These are phyloP conservation scores for Verasper variegatus DNA, from an alignment of 2,113 vertebrate species.

Conservation along the genomic window DNA sequence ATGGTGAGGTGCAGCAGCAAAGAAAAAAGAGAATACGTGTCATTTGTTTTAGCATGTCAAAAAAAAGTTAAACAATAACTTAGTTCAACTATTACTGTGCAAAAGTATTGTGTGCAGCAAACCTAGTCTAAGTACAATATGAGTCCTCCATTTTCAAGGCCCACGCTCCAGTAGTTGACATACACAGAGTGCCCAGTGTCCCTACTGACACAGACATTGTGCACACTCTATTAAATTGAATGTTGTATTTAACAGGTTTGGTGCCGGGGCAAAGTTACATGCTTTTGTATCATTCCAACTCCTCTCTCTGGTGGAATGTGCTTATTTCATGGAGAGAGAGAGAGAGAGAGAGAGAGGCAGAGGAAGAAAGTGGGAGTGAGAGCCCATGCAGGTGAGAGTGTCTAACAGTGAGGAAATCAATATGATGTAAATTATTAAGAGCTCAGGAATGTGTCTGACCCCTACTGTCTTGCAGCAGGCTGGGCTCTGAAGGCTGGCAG, in stretches of 20 bases:
- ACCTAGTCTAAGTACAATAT: constrained; percentile 2
- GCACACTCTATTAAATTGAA: constrained; percentile 69
- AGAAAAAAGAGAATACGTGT: constrained; percentile 59
- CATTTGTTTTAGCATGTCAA: constrained; percentile 65
- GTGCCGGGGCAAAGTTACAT: constrained; percentile 65
- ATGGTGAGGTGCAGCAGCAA: constrained; percentile 55
- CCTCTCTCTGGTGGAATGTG: constrained; percentile 71
- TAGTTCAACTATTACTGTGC: constrained; percentile 37
- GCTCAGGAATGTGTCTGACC: constrained; percentile 88
- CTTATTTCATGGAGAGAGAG: constrained; percentile 57
- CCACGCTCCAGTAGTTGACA: constrained; percentile 31
- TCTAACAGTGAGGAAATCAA: constrained; percentile 90
- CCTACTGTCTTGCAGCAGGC: constrained; percentile 91
- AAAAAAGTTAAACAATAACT: constrained; percentile 45
- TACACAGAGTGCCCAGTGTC: constrained; percentile 43
- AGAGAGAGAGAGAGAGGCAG: constrained; percentile 10
- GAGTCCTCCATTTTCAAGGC: constrained; percentile 28
- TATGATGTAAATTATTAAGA: constrained; percentile 98
- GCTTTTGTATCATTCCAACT: constrained; percentile 68
- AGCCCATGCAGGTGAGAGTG: constrained; percentile 81
- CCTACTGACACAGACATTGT: constrained; percentile 61
- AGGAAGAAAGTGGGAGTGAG: constrained; percentile 62
- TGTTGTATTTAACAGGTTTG: constrained; percentile 76
- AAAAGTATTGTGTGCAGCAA: constrained; percentile 14
- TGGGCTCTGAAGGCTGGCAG: constrained; percentile 90